phyloP scores from a whole-genome alignment of 1,140 invertebrate species.

The Chrysoperla carnea region DNA sequence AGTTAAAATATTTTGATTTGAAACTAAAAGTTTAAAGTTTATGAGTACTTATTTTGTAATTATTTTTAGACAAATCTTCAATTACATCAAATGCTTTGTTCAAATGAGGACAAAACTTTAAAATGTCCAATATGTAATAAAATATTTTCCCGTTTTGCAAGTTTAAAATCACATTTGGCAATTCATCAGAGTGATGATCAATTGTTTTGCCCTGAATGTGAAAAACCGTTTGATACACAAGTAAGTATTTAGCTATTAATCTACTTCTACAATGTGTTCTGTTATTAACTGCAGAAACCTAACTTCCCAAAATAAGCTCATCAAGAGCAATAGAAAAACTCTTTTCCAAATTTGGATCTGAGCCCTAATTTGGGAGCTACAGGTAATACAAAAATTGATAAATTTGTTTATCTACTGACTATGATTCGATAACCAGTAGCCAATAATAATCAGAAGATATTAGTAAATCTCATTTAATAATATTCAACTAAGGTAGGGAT shows the following conservation, averaged over 20 bases:
- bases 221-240: constrained; percentile 45
- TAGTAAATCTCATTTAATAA: too few species aligned
- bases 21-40: not conserved
- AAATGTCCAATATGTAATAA: constrained; percentile 45
- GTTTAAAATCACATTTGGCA: constrained; percentile 50
- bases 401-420: too few species aligned
- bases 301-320: too few species aligned
- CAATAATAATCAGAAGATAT: too few species aligned
- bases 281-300: too few species aligned
- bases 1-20: constrained; percentile 16
- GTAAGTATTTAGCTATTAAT: constrained; percentile 24
- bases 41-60: constrained; percentile 2
- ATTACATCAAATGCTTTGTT: constrained; percentile 40
- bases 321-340: too few species aligned
- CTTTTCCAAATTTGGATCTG: too few species aligned
- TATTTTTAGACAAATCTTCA: constrained; percentile 30
- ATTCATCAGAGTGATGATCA: constrained; percentile 51
- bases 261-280: too few species aligned
- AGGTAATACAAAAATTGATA: too few species aligned
- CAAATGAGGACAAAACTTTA: constrained; percentile 23
- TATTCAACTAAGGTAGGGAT: too few species aligned
- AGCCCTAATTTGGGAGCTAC: too few species aligned
- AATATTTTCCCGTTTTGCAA: constrained; percentile 45
- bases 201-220: constrained; percentile 47
- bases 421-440: too few species aligned